These are phyloP conservation scores for Scrobipalpa costella DNA, from an alignment of 2,888 invertebrate genomes.

Conservation along the genomic window DNA sequence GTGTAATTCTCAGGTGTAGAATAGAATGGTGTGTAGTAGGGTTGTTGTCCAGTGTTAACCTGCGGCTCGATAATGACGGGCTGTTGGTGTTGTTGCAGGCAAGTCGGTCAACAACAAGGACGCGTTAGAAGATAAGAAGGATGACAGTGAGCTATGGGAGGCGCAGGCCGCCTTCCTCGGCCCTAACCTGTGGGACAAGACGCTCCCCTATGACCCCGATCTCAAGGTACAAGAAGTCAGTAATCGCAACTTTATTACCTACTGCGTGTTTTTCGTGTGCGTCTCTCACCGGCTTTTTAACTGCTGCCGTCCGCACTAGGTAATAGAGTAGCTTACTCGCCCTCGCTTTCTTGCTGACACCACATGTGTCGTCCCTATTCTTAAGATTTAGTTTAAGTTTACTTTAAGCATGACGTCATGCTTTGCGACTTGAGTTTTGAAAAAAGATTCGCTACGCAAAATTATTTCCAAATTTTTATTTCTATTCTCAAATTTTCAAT, in stretches of 20 bases:
- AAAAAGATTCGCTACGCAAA: not conserved
- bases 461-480: not conserved
- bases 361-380: slow-evolving; percentile 8
- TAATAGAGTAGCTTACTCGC: slow-evolving; percentile 57
- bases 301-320: slow-evolving; percentile 61
- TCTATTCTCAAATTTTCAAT: not conserved
- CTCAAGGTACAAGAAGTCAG: slow-evolving; percentile 93
- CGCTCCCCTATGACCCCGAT: slow-evolving; percentile 94
- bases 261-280: slow-evolving; percentile 68
- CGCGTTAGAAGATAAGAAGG: slow-evolving; percentile 86
- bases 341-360: slow-evolving; percentile 28
- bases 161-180: slow-evolving; percentile 97
- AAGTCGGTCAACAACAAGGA: slow-evolving; percentile 84
- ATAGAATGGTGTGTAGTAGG: not conserved
- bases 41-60: slow-evolving; percentile 28
- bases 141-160: slow-evolving; percentile 94
- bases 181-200: slow-evolving; percentile 97
- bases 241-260: slow-evolving; percentile 73
- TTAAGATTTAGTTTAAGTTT: slow-evolving; percentile 1
- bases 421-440: slow-evolving; percentile 23
- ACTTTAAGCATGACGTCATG: slow-evolving; percentile 29
- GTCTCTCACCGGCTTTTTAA: slow-evolving; percentile 52
- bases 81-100: slow-evolving; percentile 79
- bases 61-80: slow-evolving; percentile 56
- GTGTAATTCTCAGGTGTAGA: no score